These are phyloP conservation scores for Mya arenaria DNA, from an alignment of 1,140 invertebrate species.

Conservation along the genomic window DNA sequence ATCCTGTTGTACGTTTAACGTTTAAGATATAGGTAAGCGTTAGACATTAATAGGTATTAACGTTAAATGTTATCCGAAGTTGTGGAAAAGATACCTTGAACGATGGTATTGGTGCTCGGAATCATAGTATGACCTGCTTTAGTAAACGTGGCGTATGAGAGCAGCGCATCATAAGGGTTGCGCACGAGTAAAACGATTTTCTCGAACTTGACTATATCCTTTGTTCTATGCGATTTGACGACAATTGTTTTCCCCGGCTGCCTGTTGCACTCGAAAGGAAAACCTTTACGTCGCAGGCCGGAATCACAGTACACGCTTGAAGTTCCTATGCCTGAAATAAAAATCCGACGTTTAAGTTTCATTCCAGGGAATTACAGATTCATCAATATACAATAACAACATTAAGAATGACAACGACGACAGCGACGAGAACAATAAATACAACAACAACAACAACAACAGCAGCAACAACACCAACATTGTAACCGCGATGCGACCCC, in stretches of 20 bases:
- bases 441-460: too few relatives aligned
- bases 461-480: too few relatives aligned
- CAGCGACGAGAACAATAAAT: too few relatives aligned
- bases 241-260: not conserved
- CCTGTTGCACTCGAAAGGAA: not conserved
- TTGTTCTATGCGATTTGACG: not conserved
- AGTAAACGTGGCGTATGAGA: constrained; percentile 5
- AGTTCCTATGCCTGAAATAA: not conserved
- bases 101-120: not conserved
- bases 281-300: not conserved
- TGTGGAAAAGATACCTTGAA: constrained; percentile 16
- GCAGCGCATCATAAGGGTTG: constrained; percentile 5
- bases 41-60: too few relatives aligned
- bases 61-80: too few relatives aligned
- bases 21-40: too few relatives aligned
- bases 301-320: constrained; percentile 8
- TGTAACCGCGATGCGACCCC: too few relatives aligned
- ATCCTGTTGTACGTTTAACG: too few relatives aligned
- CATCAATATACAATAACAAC: too few relatives aligned
- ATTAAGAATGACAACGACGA: too few relatives aligned
- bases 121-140: not conserved
- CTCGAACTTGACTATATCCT: not conserved
- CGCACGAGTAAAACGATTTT: constrained; percentile 5
- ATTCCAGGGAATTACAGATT: too few relatives aligned
- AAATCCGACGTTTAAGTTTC: too few relatives aligned